Base-by-base conservation (phyloP, 1,140 invertebrate species). In the Helicoverpa zea region DNA sequence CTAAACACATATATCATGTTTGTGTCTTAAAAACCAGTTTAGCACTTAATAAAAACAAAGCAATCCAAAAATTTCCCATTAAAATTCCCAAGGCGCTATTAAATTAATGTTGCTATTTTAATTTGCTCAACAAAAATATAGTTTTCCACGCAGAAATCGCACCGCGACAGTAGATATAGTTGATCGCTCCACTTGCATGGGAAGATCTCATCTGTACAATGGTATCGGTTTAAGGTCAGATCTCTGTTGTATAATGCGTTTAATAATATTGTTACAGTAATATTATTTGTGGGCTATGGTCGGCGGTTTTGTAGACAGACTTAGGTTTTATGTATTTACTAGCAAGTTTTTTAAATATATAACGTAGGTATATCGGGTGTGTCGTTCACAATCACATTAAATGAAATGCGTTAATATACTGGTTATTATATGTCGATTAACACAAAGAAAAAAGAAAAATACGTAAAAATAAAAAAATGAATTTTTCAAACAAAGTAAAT, bases 141-240 rank as follows among this genome's bases (percentile, higher is more conserved):
- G 23, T 78, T 79, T 58, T 68, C 35, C 52, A 70, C 63, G 51
- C 52, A 51, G 30, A 74, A 58, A 58, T 58, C 51, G 49, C 29
- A 29, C 9, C 30, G 58, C 52, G 30, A 43, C 29, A 58, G 49
- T 49, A 75, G 56, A 58, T 66, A 30, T 35, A 29, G 49, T n/a
- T 54, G 80, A 84, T 87, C 84, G 88, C 86, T 87, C 90, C 84
- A 91, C 84, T 87, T 88, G 59, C 64, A 63, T 91, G 90, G 80
- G 90, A 91, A 86, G 86, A 85, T 90, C 87, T 81, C 86, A 83
- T 79, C 64, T 78, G 18, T 9, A 90, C 90, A 91, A 90, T 91
- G 30, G 14, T 75, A 66, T 59, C 23, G 72, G 59, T 78, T 84
- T 47, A 84, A 90, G 90, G 89, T 91, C 88, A 89, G 86, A 85